phyloP scores from a whole-genome alignment of 2,113 vertebrate genomes.

The Thymallus thymallus region DNA sequence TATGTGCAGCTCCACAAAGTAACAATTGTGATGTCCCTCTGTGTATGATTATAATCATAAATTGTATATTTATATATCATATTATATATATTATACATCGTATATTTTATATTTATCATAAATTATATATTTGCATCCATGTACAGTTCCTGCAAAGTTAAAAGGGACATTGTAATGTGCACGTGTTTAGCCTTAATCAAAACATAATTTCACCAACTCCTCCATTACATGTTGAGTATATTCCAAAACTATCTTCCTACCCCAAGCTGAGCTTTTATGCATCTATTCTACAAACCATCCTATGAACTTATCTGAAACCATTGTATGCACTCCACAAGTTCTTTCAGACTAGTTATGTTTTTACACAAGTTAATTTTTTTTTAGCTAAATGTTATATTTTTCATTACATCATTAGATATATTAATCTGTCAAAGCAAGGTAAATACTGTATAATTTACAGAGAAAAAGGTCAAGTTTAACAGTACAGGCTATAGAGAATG shows the following conservation, averaged over 20 bases:
- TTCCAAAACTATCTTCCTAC: not conserved
- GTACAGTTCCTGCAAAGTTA: conserved; percentile 16
- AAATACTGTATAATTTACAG: not conserved
- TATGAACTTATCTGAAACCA: not conserved
- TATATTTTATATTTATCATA: too few relatives aligned
- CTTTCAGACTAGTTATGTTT: not conserved
- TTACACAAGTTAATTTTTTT: too few relatives aligned
- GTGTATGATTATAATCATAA: conserved; percentile 11
- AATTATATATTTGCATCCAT: conserved; percentile 18
- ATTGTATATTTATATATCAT: not conserved
- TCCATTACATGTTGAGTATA: conserved; percentile 4
- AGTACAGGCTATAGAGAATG: conserved; percentile 6
- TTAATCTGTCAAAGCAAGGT: conserved; percentile 27
- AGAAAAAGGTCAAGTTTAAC: conserved; percentile 35
- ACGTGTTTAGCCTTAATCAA: not conserved
- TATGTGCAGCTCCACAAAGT: conserved; percentile 21
- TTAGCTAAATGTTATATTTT: conserved; percentile 22
- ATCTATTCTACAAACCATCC: conserved; percentile 16
- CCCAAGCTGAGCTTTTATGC: not conserved
- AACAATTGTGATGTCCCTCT: conserved; percentile 48
- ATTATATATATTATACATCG: too few relatives aligned
- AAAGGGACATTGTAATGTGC: conserved; percentile 23
- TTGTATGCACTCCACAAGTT: not conserved
- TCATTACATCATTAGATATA: conserved; percentile 24
- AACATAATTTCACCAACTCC: not conserved